Evolutionary conservation across 1,140 invertebrate species (phyloP), one percentile per base, ranked within the genome.

Genomic region (Bursaphelenchus mucronatus): DNA sequence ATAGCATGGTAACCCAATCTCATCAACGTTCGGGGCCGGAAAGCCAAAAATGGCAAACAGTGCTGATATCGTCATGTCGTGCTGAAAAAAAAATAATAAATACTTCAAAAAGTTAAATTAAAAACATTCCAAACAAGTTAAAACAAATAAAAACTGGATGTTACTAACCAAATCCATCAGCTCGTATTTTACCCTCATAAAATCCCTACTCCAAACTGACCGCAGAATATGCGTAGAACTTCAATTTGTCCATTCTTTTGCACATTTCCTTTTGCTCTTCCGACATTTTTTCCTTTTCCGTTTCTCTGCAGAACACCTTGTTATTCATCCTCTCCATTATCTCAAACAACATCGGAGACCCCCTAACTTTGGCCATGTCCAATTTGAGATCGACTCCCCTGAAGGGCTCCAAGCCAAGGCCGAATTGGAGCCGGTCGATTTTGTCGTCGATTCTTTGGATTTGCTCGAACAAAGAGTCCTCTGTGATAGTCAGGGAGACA

Each of bases 171-270:
- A n/a, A n/a, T n/a, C n/a, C n/a, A n/a, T n/a, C n/a, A n/a, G n/a
- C n/a, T n/a, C n/a, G n/a, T n/a, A 30, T 30, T 30, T 30, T 30
- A 30, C 30, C 30, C 30, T 30, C 5, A 30, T 30, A 30, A 30
- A 30, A 30, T 3, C 30, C 30, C 30, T 5, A 30, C 5, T 30
- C 30, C 30, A 30, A 30, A 39, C 51, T 58, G 0, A 63, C 62
- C 7, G 64, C 64, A n/a, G 64, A 66, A 52, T 66, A 66, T 3
- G 41, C 56, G 21, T 63, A 66, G 46, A 50, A 66, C 47, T 66
- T 64, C 44, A 66, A 49, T 6, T 52, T n/a, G 8, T 65, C 41
- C 6, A 65, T 57, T 49, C 59, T 4, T 21, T 62, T 62, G 59
- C 59, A 62, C 11, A n/a, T 19, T 1, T 30, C 9, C 13, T 62